Evolutionary conservation across 2,888 invertebrate genomes (phyloP), one percentile per base, ranked within the genome.

Genomic region (Aleiodes leptofemur): DNA sequence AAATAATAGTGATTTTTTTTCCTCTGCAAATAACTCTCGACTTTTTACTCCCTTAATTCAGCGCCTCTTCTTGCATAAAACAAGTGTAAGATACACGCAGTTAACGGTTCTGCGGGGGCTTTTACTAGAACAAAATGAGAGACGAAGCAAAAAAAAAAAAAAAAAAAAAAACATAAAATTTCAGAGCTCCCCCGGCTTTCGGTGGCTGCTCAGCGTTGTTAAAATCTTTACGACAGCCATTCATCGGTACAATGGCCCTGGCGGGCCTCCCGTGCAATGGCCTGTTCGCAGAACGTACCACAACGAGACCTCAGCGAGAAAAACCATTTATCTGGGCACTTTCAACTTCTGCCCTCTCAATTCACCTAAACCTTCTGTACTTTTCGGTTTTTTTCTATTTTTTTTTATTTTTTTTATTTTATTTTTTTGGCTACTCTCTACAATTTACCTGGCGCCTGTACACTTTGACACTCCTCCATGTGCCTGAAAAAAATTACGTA

Each of bases 191-290:
- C 69, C 68, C 69, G 69, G 72, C 68, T 57, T 72, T 76, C 23
- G 75, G 71, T 66, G 69, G 68, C 80, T 79, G 79, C 81, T 80
- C 81, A 80, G 79, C 83, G 85, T 85, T 85, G 86, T 87, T 86
- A 87, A 87, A 87, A 84, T 85, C 85, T 87, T 87, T 87, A 87
- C 86, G 87, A 87, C 83, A 83, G 78, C 83, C 86, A 87, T 87
- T 87, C 87, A 84, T 86, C 85, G 83, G 80, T 84, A 79, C 81
- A 81, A 79, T 80, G 80, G 78, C 78, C 75, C 77, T 75, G 73
- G 53, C 50, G 74, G 73, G 53, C 55, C 66, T 55, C 51, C 51
- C 73, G 53, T 71, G 69, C 74, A 75, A 73, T 76, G 74, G 74
- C 57, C 76, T 69, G 71, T 74, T 73, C 56, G 71, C 69, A 71